These are phyloP conservation scores for Argya squamiceps DNA, from an alignment of 2,797 vertebrate genomes.

Conservation along the genomic window DNA sequence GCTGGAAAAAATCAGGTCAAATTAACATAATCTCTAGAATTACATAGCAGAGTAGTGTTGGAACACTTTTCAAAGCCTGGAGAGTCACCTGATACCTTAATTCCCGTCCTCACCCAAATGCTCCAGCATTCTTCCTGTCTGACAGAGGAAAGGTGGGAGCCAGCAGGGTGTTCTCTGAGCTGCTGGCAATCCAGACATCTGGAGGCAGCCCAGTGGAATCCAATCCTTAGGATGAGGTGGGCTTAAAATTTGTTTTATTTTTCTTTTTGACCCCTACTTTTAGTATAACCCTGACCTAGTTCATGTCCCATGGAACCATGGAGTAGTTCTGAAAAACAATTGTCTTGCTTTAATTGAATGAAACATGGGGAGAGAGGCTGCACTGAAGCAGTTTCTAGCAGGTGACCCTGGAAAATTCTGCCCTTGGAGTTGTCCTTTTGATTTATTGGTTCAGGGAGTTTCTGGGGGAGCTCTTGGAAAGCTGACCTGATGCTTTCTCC, in stretches of 20 bases:
- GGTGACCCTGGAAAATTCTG: neutral
- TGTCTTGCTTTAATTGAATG: neutral
- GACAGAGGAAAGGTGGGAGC: neutral
- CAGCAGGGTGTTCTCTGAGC: neutral
- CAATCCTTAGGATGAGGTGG: neutral
- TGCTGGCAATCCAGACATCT: neutral
- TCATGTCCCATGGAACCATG: neutral
- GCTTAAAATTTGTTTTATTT: neutral
- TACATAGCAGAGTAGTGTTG: slow-evolving; percentile 7
- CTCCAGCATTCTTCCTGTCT: neutral
- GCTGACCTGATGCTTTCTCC: neutral
- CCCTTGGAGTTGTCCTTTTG: neutral
- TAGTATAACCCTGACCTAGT: neutral
- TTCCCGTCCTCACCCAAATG: neutral
- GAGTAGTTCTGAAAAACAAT: neutral
- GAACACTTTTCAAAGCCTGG: slow-evolving; percentile 18
- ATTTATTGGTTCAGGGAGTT: neutral
- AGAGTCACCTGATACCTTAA: slow-evolving; percentile 27
- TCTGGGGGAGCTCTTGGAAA: neutral
- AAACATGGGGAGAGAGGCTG: neutral
- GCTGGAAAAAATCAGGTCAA: slow-evolving; percentile 55
- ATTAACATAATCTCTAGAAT: slow-evolving; percentile 62
- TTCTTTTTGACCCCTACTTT: neutral
- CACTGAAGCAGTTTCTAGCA: neutral
- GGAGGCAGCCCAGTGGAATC: neutral